Evolutionary conservation across 2,888 invertebrate species (phyloP).

Genomic region (Chymomyza procnemis): DNA sequence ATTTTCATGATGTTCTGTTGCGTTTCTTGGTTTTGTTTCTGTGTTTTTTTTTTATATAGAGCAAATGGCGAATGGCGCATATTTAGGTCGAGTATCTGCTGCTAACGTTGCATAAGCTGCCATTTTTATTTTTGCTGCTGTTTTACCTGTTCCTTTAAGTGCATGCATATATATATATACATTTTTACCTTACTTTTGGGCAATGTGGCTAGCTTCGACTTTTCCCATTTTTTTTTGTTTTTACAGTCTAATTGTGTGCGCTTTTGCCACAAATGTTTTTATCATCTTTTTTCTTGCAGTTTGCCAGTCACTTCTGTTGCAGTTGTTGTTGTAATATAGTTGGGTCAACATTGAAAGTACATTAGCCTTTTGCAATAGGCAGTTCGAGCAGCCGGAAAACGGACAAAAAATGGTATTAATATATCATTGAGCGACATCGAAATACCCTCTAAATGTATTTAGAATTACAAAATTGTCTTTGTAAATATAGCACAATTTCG

Average conservation of each 20-base stretch:
- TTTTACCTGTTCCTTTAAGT: not conserved
- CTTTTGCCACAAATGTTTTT: not conserved
- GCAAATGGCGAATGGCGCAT: constrained; percentile 22
- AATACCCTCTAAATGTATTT: too few species aligned
- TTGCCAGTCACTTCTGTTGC: constrained; percentile 14
- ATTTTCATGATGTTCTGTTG: constrained; percentile 39
- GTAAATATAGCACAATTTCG: too few species aligned
- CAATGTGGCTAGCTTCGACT: not conserved
- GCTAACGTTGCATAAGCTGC: constrained; percentile 24
- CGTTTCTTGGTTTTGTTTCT: constrained; percentile 49
- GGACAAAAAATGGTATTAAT: too few species aligned
- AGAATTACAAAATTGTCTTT: too few species aligned
- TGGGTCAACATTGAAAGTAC: constrained; percentile 47
- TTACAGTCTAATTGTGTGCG: not conserved
- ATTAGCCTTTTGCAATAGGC: constrained; percentile 23
- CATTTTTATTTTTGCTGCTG: not conserved
- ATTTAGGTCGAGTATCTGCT: constrained; percentile 67
- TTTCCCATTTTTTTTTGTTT: not conserved
- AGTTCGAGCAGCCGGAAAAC: not conserved
- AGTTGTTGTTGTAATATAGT: constrained; percentile 29
- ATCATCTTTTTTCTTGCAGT: constrained; percentile 5
- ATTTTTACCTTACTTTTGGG: not conserved
- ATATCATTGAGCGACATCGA: too few species aligned
- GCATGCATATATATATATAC: not conserved
- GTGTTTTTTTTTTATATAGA: too few species aligned